Base-by-base conservation (phyloP, 2,113 vertebrate genomes). In the Thinocorus orbignyianus region DNA sequence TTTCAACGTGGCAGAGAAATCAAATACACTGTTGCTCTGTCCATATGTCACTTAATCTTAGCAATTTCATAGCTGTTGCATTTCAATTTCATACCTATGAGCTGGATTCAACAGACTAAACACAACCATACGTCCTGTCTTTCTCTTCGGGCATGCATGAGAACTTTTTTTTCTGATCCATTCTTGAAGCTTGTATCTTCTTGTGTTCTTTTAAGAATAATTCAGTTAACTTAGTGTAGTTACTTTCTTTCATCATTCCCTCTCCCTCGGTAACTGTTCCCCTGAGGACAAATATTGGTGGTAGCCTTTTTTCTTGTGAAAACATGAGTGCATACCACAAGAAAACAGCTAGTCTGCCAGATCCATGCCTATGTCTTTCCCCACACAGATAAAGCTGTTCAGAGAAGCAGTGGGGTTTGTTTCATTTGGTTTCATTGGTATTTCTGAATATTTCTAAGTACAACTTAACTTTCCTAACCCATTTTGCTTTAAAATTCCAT, bases 31-130 rank as follows among this genome's bases (percentile, higher is more conserved):
- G 2, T 77, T 93, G 4, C 42, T 83, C 69, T 84, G 69, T 55
- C 55, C 51, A 23, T 70, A 42, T 78, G 42, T 71, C 73, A 55
- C n/a, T 84, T 83, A 74, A 84, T 90, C 55, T 92, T 60, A 66
- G 61, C 69, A 92, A 92, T 94, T 97, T 97, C 89, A 92, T 86
- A 94, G 91, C 73, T 81, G 12, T 55, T 95, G 77, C 72, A 55
- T 95, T 97, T 93, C 94, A 93, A 81, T 93, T 96, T 94, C 92
- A 88, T 88, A 93, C 82, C 62, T 30, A 33, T 77, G 79, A 92
- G 37, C 54, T 93, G 85, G 71, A 82, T 85, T 88, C 85, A 90
- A 28, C 37, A 92, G 79, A 72, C 33, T 61, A 83, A 88, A 44
- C 35, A 57, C 13, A 87, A 48, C 54, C 17, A 35, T 76, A 48